Evolutionary conservation across 2,797 vertebrate species (phyloP).

Genomic region (Rhinatrema bivittatum): DNA sequence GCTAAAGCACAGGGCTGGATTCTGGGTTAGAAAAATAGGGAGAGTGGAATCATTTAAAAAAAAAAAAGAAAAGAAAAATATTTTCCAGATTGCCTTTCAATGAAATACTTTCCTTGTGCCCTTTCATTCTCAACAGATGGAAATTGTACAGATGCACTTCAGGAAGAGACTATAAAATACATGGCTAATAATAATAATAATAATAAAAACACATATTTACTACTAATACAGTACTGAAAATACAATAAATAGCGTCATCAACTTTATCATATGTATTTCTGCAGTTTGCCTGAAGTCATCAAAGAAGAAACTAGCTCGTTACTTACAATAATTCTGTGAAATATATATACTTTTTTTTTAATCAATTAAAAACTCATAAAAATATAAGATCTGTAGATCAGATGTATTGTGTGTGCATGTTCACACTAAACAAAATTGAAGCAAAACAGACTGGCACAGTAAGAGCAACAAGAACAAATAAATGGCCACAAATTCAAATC

Average conservation of each 20-base stretch:
- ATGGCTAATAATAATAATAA: constrained; percentile 28
- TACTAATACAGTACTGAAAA: constrained; percentile 19
- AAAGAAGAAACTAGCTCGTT: constrained; percentile 36
- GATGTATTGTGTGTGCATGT: accelerated
- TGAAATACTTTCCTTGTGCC: constrained; percentile 52
- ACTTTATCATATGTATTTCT: no score
- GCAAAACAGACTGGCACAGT: background rate
- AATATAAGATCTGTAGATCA: no score
- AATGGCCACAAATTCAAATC: constrained; percentile 9
- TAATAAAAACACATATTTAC: no score
- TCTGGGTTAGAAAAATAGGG: constrained; percentile 9
- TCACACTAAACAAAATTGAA: no score
- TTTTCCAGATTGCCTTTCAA: constrained; percentile 61
- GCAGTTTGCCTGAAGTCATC: constrained; percentile 23
- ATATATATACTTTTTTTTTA: no score
- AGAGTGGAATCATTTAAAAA: constrained; percentile 48
- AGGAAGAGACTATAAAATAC: constrained; percentile 23
- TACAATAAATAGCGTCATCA: constrained; percentile 19
- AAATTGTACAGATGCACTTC: constrained; percentile 39
- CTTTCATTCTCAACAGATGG: constrained; percentile 48
- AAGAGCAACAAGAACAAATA: background rate
- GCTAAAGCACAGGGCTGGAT: constrained; percentile 42
- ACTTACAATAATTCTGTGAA: constrained; percentile 41
- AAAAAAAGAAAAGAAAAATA: constrained; percentile 45
- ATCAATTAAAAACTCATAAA: no score